A percentile compares a stretch with the other conserved stretches of the same genome.
Conservation (phyloP, 2,797 vertebrate species). For the Okamejei kenojei region DNA sequence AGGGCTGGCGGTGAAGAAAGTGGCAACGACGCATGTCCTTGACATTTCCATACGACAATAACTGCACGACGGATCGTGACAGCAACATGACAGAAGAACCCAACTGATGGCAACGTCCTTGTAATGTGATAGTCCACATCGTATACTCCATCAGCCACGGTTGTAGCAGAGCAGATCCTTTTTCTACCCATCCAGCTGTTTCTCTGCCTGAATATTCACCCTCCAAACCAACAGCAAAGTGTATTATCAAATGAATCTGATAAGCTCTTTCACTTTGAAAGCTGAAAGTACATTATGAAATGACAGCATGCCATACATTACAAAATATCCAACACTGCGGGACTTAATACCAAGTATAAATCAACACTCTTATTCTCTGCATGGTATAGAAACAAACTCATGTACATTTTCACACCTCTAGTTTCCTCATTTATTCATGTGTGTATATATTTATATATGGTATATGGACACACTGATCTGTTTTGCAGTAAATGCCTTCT, state of each 20-base stretch:
- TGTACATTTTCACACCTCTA: no score
- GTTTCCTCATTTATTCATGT: no score
- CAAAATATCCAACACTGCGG: background rate
- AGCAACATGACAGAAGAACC: constrained; percentile 9
- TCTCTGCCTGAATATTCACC: background rate
- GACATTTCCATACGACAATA: background rate
- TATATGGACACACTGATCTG: no score
- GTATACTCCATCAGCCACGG: background rate
- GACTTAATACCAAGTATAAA: no score
- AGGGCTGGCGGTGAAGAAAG: background rate
- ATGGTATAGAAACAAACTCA: background rate
- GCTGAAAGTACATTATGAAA: background rate
- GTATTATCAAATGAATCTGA: background rate
- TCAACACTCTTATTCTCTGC: background rate
- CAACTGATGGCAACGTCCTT: constrained; percentile 18
- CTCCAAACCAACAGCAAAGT: background rate
- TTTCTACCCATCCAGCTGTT: background rate
- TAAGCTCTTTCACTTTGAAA: background rate
- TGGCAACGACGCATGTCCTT: background rate
- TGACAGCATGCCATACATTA: background rate
- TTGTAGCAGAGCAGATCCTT: background rate
- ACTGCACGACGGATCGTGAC: background rate
- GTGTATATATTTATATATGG: no score
- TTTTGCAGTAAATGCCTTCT: no score
- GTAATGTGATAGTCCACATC: background rate